Evolutionary conservation across 2,888 invertebrate species (phyloP).

Genomic region (Cryptocheilus praepositus): DNA sequence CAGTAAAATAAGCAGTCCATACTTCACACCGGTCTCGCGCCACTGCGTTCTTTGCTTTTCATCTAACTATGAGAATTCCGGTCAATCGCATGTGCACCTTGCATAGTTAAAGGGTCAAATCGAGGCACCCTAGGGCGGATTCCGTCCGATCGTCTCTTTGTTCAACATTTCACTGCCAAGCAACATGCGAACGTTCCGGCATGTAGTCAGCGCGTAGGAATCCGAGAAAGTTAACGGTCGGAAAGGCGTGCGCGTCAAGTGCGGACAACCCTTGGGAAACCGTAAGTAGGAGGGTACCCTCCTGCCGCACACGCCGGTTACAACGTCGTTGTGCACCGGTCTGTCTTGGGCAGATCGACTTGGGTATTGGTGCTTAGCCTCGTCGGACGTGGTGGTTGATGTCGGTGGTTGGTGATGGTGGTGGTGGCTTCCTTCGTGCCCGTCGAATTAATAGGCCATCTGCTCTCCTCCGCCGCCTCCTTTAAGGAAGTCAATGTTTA

Average conservation of each 20-base stretch:
- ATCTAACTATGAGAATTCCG: too few species aligned
- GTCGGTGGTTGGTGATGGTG: constrained; percentile 14
- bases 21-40: too few species aligned
- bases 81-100: too few species aligned
- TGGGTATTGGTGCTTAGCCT: background rate
- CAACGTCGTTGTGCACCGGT: background rate
- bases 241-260: constrained; percentile 55
- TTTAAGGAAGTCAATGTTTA: constrained; percentile 74
- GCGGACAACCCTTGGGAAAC: constrained; percentile 49
- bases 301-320: too few species aligned
- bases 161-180: too few species aligned
- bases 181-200: too few species aligned
- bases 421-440: constrained; percentile 45
- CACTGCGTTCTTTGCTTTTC: too few species aligned
- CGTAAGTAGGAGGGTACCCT: constrained; percentile 17
- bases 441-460: constrained; percentile 73
- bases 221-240: constrained; percentile 57
- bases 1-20: too few species aligned
- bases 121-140: too few species aligned
- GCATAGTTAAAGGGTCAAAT: too few species aligned
- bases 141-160: too few species aligned
- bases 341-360: background rate
- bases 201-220: constrained; percentile 25
- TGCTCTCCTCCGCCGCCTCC: constrained; percentile 60
- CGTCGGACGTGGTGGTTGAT: constrained; percentile 23